Conservation (phyloP, 2,797 vertebrate genomes). For the Uromys caudimaculatus region DNA sequence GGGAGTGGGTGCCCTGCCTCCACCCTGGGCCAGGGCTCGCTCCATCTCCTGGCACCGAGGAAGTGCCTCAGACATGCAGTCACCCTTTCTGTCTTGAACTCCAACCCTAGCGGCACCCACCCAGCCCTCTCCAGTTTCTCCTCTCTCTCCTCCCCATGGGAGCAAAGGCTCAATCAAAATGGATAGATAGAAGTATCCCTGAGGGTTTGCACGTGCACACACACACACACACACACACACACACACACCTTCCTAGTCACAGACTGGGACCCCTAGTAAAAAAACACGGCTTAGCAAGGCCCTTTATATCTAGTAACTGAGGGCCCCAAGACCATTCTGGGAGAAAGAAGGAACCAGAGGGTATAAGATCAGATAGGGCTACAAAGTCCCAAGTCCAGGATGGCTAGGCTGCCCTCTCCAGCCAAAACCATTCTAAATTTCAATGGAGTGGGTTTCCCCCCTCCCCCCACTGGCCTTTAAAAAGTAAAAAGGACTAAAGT, state of each 20-base stretch:
- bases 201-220: background rate
- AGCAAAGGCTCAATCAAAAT: background rate
- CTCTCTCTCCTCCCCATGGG: background rate
- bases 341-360: background rate
- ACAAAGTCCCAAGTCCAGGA: background rate
- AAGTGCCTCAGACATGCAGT: background rate
- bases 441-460: no score
- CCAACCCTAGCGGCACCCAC: background rate
- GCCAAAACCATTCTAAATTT: background rate
- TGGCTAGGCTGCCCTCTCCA: background rate
- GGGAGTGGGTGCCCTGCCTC: background rate
- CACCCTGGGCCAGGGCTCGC: background rate
- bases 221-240: background rate
- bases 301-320: background rate
- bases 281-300: background rate
- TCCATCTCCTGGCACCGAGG: background rate
- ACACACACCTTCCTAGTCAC: background rate
- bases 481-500: background rate
- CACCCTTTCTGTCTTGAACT: background rate
- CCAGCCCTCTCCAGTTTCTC: background rate
- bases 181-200: background rate
- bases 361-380: background rate
- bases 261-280: background rate
- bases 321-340: background rate
- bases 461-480: background rate